Evolutionary conservation across 2,113 vertebrate species (phyloP), one percentile per base, ranked within the genome.

Genomic region (Heteronetta atricapilla): DNA sequence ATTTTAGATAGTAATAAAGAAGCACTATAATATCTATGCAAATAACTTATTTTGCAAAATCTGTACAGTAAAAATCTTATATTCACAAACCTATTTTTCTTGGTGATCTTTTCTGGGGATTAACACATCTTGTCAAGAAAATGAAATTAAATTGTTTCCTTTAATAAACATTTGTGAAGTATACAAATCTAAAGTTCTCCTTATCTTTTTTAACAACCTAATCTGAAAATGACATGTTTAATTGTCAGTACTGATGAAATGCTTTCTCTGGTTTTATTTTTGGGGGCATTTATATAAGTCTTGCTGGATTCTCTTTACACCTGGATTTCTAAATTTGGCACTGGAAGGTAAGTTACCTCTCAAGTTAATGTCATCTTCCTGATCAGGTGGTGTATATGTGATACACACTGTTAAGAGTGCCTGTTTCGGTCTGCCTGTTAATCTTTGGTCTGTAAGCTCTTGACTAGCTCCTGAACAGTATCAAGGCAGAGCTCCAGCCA

Each of bases 151-250:
- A 42, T 55, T 42, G 5, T 89, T 60, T 77, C 31, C 69, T 97
- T 96, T 93, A 97, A 96, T 97, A 98, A 98, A 97, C 50, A 42
- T 64, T 92, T 93, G 80, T 56, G 46, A 40, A 53, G 20, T 67
- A 40, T n/a, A 25, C 34, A 26, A 64, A 62, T 81, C 36, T 67
- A 33, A 25, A 22, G 17, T 96, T 80, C 40, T 86, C 88, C 46
- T 79, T 94, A 25, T 25, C 14, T 36, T 3, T 22, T 21, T 60
- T 40, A 40, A 59, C 26, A 78, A 26, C 11, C 17, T 42, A 59
- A 91, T 79, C 12, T 68, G 36, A 86, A 94, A 82, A 73, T 21
- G 1, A 14, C 0, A 3, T 60, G 17, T 59, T 89, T 44, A 68
- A 38, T 22, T 78, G 14, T 64, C 16, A 14, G 11, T 60, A 55